Conservation (phyloP, 2,113 vertebrate species). For the Tachycineta bicolor region DNA sequence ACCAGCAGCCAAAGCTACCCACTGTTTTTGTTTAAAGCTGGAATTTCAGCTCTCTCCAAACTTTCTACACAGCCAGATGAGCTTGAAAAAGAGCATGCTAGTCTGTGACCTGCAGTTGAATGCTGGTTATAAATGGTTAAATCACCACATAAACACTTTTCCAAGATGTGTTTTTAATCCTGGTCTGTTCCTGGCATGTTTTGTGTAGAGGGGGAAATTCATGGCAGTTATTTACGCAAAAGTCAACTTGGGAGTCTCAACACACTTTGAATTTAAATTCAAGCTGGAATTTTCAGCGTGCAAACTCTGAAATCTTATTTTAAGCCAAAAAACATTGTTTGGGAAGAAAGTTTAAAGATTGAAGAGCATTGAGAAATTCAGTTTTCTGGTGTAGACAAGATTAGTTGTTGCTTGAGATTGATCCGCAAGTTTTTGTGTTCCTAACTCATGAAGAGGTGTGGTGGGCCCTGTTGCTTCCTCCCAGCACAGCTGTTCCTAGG, state of each 20-base stretch:
- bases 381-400: neutral
- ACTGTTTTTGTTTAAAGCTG: neutral
- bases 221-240: neutral
- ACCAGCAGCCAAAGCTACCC: neutral
- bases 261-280: neutral
- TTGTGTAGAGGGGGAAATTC: neutral
- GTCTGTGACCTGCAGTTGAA: neutral
- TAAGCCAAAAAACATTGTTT: fast-evolving
- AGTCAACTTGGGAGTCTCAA: neutral
- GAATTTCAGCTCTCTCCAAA: neutral
- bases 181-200: neutral
- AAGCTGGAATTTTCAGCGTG: neutral
- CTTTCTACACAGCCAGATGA: neutral
- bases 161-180: neutral
- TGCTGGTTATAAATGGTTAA: neutral
- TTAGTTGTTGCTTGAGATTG: neutral
- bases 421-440: neutral
- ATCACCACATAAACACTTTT: neutral
- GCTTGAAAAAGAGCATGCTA: neutral
- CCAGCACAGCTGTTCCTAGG: neutral
- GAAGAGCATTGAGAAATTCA: neutral
- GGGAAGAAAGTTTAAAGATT: neutral
- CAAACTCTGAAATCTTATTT: neutral
- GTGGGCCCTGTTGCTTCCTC: neutral
- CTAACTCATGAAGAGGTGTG: neutral